A percentile compares a stretch with the other conserved stretches of the same genome.
These are phyloP conservation scores for Poecilia gillii DNA, from an alignment of 2,797 vertebrate genomes.

Conservation along the genomic window DNA sequence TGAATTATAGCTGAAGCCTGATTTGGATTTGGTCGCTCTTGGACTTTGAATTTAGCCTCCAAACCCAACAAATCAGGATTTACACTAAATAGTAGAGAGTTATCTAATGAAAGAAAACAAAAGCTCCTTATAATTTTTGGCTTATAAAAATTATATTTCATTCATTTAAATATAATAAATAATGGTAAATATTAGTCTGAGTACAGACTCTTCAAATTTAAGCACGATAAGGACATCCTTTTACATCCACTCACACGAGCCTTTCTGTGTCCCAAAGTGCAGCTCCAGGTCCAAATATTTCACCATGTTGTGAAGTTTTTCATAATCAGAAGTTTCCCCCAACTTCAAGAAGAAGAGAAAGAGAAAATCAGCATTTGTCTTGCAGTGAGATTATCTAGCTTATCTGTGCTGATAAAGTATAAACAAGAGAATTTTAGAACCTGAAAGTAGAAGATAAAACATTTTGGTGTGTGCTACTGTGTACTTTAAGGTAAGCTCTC, in stretches of 20 bases:
- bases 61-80: background rate
- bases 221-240: conserved; percentile 11
- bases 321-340: conserved; percentile 94
- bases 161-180: background rate
- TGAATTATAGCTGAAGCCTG: background rate
- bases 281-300: conserved; percentile 98
- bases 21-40: background rate
- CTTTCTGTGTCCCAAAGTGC: conserved; percentile 96
- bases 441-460: background rate
- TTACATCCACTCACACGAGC: conserved; percentile 82
- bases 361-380: background rate
- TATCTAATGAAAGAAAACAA: background rate
- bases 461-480: background rate
- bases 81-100: background rate
- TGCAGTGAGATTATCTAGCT: background rate
- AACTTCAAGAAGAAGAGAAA: conserved; percentile 78
- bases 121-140: background rate
- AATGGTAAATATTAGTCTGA: background rate
- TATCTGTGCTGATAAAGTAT: background rate
- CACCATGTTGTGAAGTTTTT: conserved; percentile 98
- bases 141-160: background rate
- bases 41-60: background rate
- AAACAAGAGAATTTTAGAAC: background rate
- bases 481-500: background rate
- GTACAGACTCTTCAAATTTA: background rate